Evolutionary conservation across 2,888 invertebrate genomes (phyloP).

Genomic region (Suillia variegata): DNA sequence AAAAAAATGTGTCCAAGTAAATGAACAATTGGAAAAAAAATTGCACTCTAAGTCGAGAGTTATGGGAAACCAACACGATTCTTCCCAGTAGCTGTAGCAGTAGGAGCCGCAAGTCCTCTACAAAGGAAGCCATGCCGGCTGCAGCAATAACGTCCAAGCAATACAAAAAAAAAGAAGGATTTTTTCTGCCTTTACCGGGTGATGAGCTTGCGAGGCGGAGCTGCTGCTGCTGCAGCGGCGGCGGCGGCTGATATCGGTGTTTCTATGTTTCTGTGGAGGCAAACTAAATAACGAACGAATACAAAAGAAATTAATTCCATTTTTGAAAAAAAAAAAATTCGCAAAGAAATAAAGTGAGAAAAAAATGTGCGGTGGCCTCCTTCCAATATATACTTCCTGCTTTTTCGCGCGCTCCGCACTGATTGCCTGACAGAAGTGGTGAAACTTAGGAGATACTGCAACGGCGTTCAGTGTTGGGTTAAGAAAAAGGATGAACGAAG

Average conservation of each 20-base stretch:
- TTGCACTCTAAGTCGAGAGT: constrained; percentile 15
- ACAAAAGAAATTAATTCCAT: constrained; percentile 62
- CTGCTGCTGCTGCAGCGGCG: too few species aligned
- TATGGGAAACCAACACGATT: constrained; percentile 15
- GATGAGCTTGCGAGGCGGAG: too few species aligned
- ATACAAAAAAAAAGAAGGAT: not conserved
- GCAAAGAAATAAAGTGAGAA: not conserved
- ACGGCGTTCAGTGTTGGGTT: not conserved
- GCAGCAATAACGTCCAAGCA: not conserved
- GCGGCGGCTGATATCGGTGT: not conserved
- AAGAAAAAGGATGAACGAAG: too few species aligned
- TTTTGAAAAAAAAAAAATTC: constrained; percentile 31
- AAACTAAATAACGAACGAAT: constrained; percentile 44
- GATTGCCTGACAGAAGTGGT: constrained; percentile 1
- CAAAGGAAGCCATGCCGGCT: too few species aligned
- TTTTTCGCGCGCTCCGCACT: constrained; percentile 12
- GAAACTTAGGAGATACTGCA: not conserved
- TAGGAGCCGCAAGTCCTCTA: too few species aligned
- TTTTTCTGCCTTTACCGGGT: too few species aligned
- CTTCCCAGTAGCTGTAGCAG: constrained; percentile 1
- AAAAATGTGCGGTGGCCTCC: constrained; percentile 13
- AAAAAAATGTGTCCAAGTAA: constrained; percentile 6
- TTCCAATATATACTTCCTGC: constrained; percentile 4
- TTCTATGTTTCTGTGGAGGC: not conserved
- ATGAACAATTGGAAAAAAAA: constrained; percentile 16